These are phyloP conservation scores for Sphaerophoria taeniata DNA, from an alignment of 2,888 invertebrate species.

Conservation along the genomic window DNA sequence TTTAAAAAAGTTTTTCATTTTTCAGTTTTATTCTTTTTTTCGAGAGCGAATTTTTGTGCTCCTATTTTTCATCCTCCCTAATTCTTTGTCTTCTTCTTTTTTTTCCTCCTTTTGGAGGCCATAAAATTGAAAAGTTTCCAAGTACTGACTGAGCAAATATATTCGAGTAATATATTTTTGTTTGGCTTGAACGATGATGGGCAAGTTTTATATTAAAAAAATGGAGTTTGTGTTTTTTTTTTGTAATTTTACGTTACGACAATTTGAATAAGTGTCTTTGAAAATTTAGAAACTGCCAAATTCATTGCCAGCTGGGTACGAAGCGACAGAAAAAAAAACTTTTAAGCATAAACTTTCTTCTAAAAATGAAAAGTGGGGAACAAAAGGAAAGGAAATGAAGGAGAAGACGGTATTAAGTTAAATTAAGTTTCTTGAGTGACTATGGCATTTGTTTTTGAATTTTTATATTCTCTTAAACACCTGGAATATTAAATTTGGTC, in stretches of 20 bases:
- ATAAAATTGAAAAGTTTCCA: conserved; percentile 72
- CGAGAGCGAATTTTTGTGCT: no score
- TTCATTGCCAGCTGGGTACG: conserved; percentile 50
- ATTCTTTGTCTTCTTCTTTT: conserved; percentile 44
- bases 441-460: background rate
- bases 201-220: conserved; percentile 19
- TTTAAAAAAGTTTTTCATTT: conserved; percentile 69
- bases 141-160: conserved; percentile 71
- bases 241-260: conserved; percentile 67
- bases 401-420: conserved; percentile 25
- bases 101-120: conserved; percentile 32
- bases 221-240: conserved; percentile 9
- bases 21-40: background rate
- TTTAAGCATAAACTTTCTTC: conserved; percentile 25
- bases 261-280: conserved; percentile 70
- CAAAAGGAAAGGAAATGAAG: conserved; percentile 1
- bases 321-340: conserved; percentile 20
- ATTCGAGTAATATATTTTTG: conserved; percentile 63
- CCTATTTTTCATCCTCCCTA: conserved; percentile 19
- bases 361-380: background rate
- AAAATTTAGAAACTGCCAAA: conserved; percentile 62
- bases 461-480: background rate
- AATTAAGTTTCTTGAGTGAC: conserved; percentile 35
- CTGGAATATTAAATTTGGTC: conserved; percentile 28
- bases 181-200: conserved; percentile 38